These are phyloP conservation scores for Plumapathes pennacea DNA, from an alignment of 92 coral and sea anemone species.

Conservation along the genomic window DNA sequence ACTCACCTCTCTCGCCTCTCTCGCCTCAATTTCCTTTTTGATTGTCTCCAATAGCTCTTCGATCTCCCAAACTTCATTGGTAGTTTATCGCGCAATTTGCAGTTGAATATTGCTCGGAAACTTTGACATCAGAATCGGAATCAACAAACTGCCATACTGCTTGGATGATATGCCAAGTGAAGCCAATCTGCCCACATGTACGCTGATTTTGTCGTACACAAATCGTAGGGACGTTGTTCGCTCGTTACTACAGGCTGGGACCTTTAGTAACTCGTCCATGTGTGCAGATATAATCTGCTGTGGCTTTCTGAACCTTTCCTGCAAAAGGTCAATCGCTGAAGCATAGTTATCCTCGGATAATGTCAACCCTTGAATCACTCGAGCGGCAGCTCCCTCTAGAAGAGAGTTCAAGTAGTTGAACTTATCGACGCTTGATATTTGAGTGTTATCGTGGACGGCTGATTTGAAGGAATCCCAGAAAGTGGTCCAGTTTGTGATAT, in stretches of 20 bases:
- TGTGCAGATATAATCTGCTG: conserved; percentile 51
- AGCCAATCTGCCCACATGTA: conserved; percentile 20
- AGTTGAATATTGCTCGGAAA: conserved; percentile 23
- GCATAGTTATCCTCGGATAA: conserved; percentile 30
- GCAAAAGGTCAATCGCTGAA: conserved; percentile 12
- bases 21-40: conserved; percentile 33
- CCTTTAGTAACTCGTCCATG: conserved; percentile 58
- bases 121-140: conserved; percentile 32
- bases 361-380: conserved; percentile 41
- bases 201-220: conserved; percentile 46
- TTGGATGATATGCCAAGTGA: conserved; percentile 29
- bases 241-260: conserved; percentile 30
- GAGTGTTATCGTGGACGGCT: conserved; percentile 9
- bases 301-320: conserved; percentile 28
- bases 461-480: conserved; percentile 44
- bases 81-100: conserved; percentile 33
- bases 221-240: conserved; percentile 18
- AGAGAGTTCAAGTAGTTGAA: conserved; percentile 31
- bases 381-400: conserved; percentile 21
- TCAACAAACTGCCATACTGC: conserved; percentile 47
- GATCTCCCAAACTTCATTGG: conserved; percentile 30
- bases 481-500: conserved; percentile 23
- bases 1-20: conserved; percentile 32
- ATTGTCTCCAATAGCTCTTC: conserved; percentile 37
- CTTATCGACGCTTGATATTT: conserved; percentile 12